A percentile compares a stretch with the other conserved stretches of the same genome.
phyloP scores from a whole-genome alignment of 2,888 invertebrate genomes.

The Tiphia femorata region DNA sequence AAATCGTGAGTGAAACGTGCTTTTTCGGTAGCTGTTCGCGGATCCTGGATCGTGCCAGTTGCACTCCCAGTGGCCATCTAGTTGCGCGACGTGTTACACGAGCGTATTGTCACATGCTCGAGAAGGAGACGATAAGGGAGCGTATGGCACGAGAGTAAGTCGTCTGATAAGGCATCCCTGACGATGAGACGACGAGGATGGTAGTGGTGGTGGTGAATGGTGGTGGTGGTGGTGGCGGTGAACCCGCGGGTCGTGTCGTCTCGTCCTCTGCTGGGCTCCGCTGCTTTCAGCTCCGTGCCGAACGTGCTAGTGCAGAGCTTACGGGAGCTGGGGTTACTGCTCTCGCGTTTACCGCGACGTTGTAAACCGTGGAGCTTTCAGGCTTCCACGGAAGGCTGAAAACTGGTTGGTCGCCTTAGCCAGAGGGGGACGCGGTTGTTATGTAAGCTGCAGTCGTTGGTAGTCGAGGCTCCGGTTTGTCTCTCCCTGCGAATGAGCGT shows the following conservation, averaged over 20 bases:
- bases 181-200: too few species aligned
- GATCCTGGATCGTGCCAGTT: too few species aligned
- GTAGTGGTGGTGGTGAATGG: slow-evolving; percentile 5
- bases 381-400: slow-evolving; percentile 47
- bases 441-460: slow-evolving; percentile 34
- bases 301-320: too few species aligned
- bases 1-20: too few species aligned
- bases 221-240: slow-evolving; percentile 7
- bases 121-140: neutral
- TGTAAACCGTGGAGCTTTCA: slow-evolving; percentile 28
- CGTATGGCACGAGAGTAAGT: neutral
- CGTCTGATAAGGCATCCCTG: neutral
- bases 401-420: slow-evolving; percentile 32
- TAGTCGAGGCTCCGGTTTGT: too few species aligned
- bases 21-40: too few species aligned
- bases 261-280: too few species aligned
- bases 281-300: too few species aligned
- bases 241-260: too few species aligned
- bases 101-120: neutral
- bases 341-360: slow-evolving; percentile 15
- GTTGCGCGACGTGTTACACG: too few species aligned
- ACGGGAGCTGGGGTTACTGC: slow-evolving; percentile 36
- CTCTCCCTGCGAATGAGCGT: too few species aligned
- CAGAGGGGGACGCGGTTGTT: slow-evolving; percentile 49
- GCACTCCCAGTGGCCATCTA: too few species aligned